Percentiles rank a stretch among this genome's conserved stretches.
Evolutionary conservation across 2,888 invertebrate genomes (phyloP).

Genomic region (Parnassius mnemosyne): DNA sequence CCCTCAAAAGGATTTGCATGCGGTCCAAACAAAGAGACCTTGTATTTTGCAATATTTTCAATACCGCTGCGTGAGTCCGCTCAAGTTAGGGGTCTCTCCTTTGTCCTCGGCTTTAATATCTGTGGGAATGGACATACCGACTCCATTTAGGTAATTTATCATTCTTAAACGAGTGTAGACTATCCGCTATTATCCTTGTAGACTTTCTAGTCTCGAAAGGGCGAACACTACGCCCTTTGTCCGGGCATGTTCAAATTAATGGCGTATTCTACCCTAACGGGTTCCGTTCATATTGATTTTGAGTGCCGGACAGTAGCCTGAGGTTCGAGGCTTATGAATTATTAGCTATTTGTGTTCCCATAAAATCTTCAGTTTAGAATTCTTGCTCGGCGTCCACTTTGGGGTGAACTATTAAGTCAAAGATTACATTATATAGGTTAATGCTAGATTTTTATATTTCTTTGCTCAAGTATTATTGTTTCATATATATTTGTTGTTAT

Average conservation of each 20-base stretch:
- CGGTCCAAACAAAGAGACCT: constrained; percentile 56
- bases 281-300: constrained; percentile 51
- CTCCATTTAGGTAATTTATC: constrained; percentile 79
- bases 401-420: constrained; percentile 22
- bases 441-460: too few species aligned
- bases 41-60: constrained; percentile 73
- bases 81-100: constrained; percentile 60
- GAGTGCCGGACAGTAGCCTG: constrained; percentile 45
- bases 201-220: constrained; percentile 61
- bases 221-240: constrained; percentile 65
- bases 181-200: constrained; percentile 64
- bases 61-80: constrained; percentile 74
- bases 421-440: neutral
- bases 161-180: constrained; percentile 77
- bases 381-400: constrained; percentile 16
- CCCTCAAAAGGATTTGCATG: constrained; percentile 76
- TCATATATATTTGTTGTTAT: too few species aligned
- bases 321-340: constrained; percentile 73
- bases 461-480: too few species aligned
- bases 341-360: constrained; percentile 68
- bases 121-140: constrained; percentile 80
- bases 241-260: constrained; percentile 57
- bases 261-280: constrained; percentile 62
- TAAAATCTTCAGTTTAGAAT: constrained; percentile 47
- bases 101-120: constrained; percentile 77